A percentile compares a stretch with the other conserved stretches of the same genome.
Evolutionary conservation across 1,140 invertebrate genomes (phyloP).

Genomic region (Lutraria rhynchaena): DNA sequence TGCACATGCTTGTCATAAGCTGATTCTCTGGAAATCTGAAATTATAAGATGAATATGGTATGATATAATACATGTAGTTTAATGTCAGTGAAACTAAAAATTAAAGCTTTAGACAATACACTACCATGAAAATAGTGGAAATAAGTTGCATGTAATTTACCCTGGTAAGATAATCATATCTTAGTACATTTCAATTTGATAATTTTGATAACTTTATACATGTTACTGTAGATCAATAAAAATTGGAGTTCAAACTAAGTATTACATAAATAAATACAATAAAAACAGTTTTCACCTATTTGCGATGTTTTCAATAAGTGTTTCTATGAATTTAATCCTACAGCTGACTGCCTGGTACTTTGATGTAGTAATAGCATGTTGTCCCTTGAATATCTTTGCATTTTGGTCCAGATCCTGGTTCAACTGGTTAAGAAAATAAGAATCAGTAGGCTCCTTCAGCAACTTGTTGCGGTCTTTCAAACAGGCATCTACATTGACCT

Average conservation of each 20-base stretch:
- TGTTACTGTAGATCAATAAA: no score
- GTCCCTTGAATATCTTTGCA: constrained; percentile 14
- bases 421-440: background rate
- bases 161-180: background rate
- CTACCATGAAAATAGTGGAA: background rate
- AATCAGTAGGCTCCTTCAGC: constrained; percentile 1
- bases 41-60: background rate
- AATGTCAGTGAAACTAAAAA: no score
- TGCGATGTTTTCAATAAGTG: no score
- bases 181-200: background rate
- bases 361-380: constrained; percentile 14
- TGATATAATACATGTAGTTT: background rate
- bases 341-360: constrained; percentile 28
- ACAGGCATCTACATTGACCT: no score
- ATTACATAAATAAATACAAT: constrained; percentile 15
- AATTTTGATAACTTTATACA: background rate
- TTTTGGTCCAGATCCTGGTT: background rate
- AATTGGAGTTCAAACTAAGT: no score
- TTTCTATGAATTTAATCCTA: no score
- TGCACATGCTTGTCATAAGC: constrained; percentile 8
- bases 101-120: background rate
- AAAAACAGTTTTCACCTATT: constrained; percentile 6
- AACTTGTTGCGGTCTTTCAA: constrained; percentile 1
- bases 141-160: no score
- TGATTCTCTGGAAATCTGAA: constrained; percentile 37